phyloP scores from a whole-genome alignment of 2,113 vertebrate genomes.

The Hypanus sabinus region DNA sequence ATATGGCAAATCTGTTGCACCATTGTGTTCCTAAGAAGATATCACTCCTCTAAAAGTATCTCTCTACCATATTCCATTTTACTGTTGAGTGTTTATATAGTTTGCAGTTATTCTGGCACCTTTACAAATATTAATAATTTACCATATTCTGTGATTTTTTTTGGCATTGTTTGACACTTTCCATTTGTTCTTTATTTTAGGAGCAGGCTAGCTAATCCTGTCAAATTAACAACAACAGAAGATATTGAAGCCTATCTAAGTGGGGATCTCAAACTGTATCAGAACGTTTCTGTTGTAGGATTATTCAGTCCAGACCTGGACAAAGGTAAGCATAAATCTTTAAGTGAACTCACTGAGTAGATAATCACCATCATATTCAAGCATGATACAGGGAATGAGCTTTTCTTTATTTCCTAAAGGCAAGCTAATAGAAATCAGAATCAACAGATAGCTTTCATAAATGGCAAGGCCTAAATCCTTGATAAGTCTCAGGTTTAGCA shows the following conservation, averaged over 20 bases:
- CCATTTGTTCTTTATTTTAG: slow-evolving; percentile 48
- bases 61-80: background rate
- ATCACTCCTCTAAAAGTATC: too few species aligned
- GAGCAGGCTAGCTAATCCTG: slow-evolving; percentile 55
- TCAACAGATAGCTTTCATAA: background rate
- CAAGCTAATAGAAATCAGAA: background rate
- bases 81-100: background rate
- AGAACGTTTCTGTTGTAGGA: slow-evolving; percentile 60
- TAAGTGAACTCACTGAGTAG: background rate
- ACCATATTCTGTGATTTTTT: background rate
- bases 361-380: background rate
- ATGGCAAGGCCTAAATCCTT: background rate
- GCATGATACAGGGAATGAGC: background rate
- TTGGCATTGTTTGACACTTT: background rate
- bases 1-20: background rate
- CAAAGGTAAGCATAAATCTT: slow-evolving; percentile 53
- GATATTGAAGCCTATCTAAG: slow-evolving; percentile 72
- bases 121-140: slow-evolving; percentile 26
- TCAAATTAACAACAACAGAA: slow-evolving; percentile 56
- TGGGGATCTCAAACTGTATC: slow-evolving; percentile 51
- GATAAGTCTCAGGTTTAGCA: background rate
- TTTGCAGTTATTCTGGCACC: background rate
- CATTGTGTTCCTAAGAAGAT: background rate
- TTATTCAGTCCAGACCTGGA: slow-evolving; percentile 58
- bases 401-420: background rate